phyloP scores from a whole-genome alignment of 2,113 vertebrate genomes.

The Chloropsis hardwickii region DNA sequence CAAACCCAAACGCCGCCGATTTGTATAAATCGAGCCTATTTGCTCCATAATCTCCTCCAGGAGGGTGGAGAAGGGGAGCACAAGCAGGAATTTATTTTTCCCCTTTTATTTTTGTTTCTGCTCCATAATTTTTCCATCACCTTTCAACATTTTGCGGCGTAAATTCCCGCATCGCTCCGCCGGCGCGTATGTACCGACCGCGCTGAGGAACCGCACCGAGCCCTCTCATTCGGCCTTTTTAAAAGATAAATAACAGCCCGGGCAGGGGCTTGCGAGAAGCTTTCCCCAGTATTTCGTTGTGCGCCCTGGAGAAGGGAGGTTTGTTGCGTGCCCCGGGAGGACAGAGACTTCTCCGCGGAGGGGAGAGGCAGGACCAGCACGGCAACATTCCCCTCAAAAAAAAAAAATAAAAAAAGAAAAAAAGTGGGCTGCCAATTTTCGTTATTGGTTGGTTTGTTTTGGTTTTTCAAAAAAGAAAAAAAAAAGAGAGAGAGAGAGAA shows the following conservation, averaged over 20 bases:
- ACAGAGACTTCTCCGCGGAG: not conserved
- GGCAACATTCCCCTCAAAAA: not conserved
- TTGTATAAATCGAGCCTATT: not conserved
- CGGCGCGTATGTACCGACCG: not conserved
- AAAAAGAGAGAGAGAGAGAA: rapidly evolving
- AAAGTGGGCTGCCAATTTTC: not conserved
- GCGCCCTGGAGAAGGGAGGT: not conserved
- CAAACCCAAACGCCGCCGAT: not conserved
- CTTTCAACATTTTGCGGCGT: not conserved
- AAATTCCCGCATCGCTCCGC: not conserved
- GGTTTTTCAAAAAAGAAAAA: not conserved
- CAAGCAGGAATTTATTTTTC: not conserved
- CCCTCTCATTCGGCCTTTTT: not conserved
- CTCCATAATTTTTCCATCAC: not conserved
- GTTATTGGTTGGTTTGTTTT: not conserved
- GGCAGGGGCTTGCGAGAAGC: rapidly evolving
- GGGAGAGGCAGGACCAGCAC: not conserved
- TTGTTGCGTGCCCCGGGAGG: not conserved
- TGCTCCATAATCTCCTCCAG: not conserved
- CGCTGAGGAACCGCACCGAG: not conserved
- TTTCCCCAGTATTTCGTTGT: not conserved
- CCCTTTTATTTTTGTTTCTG: not conserved
- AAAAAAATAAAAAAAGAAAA: not conserved
- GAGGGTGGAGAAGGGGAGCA: not conserved
- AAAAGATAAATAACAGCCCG: rapidly evolving